These are phyloP conservation scores for Pantelozetes paolii DNA, from an alignment of 2,888 invertebrate species.

Conservation along the genomic window DNA sequence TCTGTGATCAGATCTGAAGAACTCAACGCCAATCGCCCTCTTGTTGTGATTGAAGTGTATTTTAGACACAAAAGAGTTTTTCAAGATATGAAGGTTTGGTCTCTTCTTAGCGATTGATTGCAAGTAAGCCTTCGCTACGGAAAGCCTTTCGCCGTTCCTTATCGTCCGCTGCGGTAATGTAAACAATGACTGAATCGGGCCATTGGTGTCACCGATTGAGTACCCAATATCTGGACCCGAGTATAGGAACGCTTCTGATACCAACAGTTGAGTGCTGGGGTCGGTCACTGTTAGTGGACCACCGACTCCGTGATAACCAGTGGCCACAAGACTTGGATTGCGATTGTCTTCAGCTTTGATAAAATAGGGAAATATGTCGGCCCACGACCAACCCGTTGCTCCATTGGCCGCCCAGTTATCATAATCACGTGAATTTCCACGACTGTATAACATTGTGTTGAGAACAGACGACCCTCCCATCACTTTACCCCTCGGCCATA, in stretches of 20 bases:
- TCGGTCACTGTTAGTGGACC: conserved; percentile 46
- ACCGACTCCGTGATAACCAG: conserved; percentile 44
- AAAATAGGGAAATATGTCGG: conserved; percentile 71
- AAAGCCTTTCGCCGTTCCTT: conserved; percentile 80
- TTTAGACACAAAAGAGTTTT: conserved; percentile 72
- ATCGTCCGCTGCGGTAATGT: conserved; percentile 85
- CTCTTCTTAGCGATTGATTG: conserved; percentile 68
- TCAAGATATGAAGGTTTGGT: conserved; percentile 74
- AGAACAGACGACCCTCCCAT: conserved; percentile 80
- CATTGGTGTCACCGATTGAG: conserved; percentile 46
- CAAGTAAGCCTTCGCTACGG: conserved; percentile 80
- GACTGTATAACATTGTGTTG: conserved; percentile 82
- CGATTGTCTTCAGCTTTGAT: conserved; percentile 54
- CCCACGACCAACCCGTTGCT: conserved; percentile 57
- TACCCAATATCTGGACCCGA: conserved; percentile 47
- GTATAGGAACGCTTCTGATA: conserved; percentile 42
- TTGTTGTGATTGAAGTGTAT: conserved; percentile 60
- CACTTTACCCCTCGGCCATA: conserved; percentile 83
- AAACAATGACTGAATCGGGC: conserved; percentile 58
- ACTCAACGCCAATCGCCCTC: conserved; percentile 58
- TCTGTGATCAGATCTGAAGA: not conserved
- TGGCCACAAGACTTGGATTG: conserved; percentile 43
- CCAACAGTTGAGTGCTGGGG: conserved; percentile 43
- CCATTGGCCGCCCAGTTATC: conserved; percentile 80
- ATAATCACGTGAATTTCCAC: conserved; percentile 78